A percentile compares a stretch with the other conserved stretches of the same genome.
Conservation (phyloP, 2,113 vertebrate species). For the Sinocyclocheilus maitianheensis region DNA sequence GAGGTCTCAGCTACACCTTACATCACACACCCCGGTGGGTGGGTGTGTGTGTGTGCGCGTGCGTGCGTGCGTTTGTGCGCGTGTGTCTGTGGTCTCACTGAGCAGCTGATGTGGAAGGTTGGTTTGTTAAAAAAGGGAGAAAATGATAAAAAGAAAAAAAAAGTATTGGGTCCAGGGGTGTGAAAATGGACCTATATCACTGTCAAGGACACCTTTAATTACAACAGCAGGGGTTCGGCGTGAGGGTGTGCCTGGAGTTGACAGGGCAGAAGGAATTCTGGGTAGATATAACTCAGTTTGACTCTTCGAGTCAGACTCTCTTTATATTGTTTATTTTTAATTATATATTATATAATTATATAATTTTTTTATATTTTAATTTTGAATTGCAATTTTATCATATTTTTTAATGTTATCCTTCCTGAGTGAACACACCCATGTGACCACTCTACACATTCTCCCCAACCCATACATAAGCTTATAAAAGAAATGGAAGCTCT, state of each 20-base stretch:
- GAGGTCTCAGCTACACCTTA: conserved; percentile 42
- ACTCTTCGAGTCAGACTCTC: neutral
- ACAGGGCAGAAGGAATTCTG: conserved; percentile 37
- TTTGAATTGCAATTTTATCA: neutral
- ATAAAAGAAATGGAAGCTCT: neutral
- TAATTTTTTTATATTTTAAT: neutral
- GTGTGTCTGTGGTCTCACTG: conserved; percentile 46
- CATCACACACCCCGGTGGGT: conserved; percentile 36
- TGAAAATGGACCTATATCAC: conserved; percentile 67
- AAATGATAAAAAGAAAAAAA: conserved; percentile 22
- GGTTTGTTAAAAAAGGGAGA: conserved; percentile 39
- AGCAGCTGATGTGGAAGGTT: conserved; percentile 55
- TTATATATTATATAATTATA: neutral
- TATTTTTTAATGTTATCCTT: neutral
- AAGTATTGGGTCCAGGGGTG: conserved; percentile 60
- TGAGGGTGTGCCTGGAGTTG: conserved; percentile 34
- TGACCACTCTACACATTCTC: neutral
- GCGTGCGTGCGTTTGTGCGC: neutral
- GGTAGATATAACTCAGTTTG: conserved; percentile 19
- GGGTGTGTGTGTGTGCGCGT: conserved; percentile 26
- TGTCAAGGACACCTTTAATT: conserved; percentile 80
- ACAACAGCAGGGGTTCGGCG: conserved; percentile 65
- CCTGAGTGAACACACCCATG: neutral
- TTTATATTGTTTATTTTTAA: neutral
- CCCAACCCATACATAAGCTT: neutral